phyloP scores from a whole-genome alignment of 2,888 invertebrate species.

The Noctua janthe region DNA sequence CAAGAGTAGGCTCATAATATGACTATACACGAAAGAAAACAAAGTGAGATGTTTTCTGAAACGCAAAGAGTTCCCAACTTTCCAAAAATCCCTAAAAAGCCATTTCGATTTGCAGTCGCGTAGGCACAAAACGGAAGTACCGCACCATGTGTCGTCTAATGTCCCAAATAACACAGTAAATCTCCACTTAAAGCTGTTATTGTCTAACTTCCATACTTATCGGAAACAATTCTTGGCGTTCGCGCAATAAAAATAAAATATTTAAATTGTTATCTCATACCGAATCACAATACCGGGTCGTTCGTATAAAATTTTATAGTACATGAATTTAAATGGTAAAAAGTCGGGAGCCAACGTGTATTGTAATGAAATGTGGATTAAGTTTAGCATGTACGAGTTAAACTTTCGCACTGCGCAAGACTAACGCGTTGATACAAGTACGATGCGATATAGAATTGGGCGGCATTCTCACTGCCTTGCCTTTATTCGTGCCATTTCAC shows the following conservation, averaged over 20 bases:
- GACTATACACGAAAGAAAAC: not conserved
- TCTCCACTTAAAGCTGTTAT: constrained; percentile 67
- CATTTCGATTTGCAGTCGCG: constrained; percentile 34
- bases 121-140: constrained; percentile 52
- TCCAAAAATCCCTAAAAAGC: constrained; percentile 32
- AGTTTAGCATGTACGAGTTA: constrained; percentile 72
- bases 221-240: constrained; percentile 67
- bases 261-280: constrained; percentile 71
- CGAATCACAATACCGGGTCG: constrained; percentile 65
- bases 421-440: constrained; percentile 82
- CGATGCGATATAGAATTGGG: constrained; percentile 85
- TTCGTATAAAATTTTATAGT: constrained; percentile 72
- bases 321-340: constrained; percentile 71
- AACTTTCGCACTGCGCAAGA: constrained; percentile 78
- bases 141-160: constrained; percentile 56
- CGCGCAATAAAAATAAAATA: constrained; percentile 72
- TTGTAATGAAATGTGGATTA: constrained; percentile 82
- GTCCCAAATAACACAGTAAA: constrained; percentile 63
- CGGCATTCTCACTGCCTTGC: constrained; percentile 79
- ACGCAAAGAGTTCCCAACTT: not conserved
- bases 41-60: not conserved
- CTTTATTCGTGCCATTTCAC: constrained; percentile 88
- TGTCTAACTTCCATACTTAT: constrained; percentile 70
- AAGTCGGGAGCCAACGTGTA: constrained; percentile 71
- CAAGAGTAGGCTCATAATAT: not conserved